These are phyloP conservation scores for Dicyrtoma fusca DNA, from an alignment of 2,888 invertebrate genomes.

Conservation along the genomic window DNA sequence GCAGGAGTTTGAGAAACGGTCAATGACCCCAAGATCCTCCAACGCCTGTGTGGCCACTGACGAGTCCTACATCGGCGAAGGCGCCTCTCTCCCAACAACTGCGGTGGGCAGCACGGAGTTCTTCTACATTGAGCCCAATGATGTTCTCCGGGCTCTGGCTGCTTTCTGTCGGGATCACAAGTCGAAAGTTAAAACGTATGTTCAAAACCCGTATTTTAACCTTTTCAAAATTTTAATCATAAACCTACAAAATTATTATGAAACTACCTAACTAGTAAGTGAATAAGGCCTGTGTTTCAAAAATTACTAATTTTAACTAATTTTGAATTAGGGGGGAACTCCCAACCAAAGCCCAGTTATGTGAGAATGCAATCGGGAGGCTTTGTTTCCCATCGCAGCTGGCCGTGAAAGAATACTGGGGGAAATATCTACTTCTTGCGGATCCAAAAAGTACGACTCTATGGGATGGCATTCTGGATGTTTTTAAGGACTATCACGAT, in stretches of 20 bases:
- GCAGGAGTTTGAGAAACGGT: constrained; percentile 9
- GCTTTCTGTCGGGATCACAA: constrained; percentile 50
- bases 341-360: constrained; percentile 46
- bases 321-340: constrained; percentile 2
- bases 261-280: background rate
- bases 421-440: constrained; percentile 67
- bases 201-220: too few species aligned
- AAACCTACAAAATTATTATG: constrained; percentile 1
- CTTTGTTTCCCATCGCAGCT: constrained; percentile 57
- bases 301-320: constrained; percentile 2
- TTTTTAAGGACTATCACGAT: constrained; percentile 68
- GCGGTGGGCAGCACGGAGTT: constrained; percentile 43
- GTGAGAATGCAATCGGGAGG: constrained; percentile 40
- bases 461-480: constrained; percentile 71
- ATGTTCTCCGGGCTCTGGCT: constrained; percentile 47
- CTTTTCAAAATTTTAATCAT: too few species aligned
- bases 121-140: constrained; percentile 47
- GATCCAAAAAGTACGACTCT: constrained; percentile 68
- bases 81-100: constrained; percentile 23
- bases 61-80: too few species aligned
- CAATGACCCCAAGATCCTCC: background rate
- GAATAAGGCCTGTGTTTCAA: background rate
- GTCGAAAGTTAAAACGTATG: constrained; percentile 44
- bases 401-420: constrained; percentile 72
- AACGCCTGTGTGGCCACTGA: constrained; percentile 16